These are phyloP conservation scores for Eulemur macaco DNA, from an alignment of 2,113 vertebrate genomes.

Conservation along the genomic window DNA sequence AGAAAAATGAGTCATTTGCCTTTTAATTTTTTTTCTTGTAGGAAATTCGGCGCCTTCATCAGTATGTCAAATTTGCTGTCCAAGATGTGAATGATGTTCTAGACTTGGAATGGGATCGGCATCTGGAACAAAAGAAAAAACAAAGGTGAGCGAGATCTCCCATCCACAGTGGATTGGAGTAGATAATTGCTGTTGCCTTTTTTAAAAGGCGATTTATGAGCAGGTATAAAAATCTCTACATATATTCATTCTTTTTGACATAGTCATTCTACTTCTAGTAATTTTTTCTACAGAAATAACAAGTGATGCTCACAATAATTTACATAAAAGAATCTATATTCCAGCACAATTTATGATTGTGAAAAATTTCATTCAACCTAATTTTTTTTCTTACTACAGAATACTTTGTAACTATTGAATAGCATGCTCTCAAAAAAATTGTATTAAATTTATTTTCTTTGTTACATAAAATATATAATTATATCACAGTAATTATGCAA, in stretches of 20 bases:
- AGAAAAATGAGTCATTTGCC: neutral
- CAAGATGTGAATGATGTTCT: conserved; percentile 96
- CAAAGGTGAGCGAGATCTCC: conserved; percentile 86
- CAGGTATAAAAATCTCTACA: accelerated
- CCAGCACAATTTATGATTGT: neutral
- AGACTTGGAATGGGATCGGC: conserved; percentile 96
- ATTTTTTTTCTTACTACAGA: neutral
- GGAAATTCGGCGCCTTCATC: conserved; percentile 95
- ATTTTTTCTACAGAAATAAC: neutral
- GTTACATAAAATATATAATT: neutral
- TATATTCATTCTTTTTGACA: neutral
- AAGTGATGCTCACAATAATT: neutral
- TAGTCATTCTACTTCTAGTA: neutral
- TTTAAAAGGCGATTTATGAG: neutral
- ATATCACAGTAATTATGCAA: too few species aligned
- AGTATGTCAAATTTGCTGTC: conserved; percentile 94
- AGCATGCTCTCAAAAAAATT: neutral
- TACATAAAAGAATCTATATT: neutral
- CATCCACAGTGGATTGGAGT: accelerated
- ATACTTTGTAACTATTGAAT: too few species aligned
- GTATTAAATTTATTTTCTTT: neutral
- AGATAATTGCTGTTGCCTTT: neutral
- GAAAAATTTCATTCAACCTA: neutral
- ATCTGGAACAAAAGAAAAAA: conserved; percentile 93
- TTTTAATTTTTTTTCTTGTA: conserved; percentile 66